Conservation (phyloP, 2,113 vertebrate species). For the Acrocephalus arundinaceus region DNA sequence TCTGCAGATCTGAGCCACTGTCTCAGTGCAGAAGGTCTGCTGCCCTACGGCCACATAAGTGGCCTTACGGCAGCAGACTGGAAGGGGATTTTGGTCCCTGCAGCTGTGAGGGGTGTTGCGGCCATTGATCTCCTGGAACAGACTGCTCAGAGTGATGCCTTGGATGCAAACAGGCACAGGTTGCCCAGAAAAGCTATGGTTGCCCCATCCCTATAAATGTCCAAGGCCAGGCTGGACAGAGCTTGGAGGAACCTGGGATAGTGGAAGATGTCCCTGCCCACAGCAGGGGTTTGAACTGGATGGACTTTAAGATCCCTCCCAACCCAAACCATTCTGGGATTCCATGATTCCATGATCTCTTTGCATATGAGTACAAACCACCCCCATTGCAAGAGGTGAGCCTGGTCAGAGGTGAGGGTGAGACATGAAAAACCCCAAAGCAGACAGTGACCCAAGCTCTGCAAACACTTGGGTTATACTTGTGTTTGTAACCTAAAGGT, state of each 20-base stretch:
- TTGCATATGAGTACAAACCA: background rate
- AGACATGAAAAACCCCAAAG: background rate
- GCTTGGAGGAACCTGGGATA: background rate
- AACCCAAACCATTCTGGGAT: background rate
- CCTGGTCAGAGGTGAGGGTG: background rate
- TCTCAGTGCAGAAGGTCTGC: background rate
- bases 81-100: background rate
- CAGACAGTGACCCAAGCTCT: background rate
- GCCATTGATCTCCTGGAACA: background rate
- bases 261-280: background rate
- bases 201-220: background rate
- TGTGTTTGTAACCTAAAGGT: background rate
- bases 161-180: background rate
- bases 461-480: background rate
- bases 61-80: background rate
- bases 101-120: background rate
- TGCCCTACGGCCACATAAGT: background rate
- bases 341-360: background rate
- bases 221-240: background rate
- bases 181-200: background rate
- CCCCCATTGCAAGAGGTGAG: background rate
- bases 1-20: background rate
- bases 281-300: background rate
- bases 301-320: background rate
- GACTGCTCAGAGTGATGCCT: background rate